Base-by-base conservation (phyloP, 2,113 vertebrate genomes). In the Gallinago undulata region DNA sequence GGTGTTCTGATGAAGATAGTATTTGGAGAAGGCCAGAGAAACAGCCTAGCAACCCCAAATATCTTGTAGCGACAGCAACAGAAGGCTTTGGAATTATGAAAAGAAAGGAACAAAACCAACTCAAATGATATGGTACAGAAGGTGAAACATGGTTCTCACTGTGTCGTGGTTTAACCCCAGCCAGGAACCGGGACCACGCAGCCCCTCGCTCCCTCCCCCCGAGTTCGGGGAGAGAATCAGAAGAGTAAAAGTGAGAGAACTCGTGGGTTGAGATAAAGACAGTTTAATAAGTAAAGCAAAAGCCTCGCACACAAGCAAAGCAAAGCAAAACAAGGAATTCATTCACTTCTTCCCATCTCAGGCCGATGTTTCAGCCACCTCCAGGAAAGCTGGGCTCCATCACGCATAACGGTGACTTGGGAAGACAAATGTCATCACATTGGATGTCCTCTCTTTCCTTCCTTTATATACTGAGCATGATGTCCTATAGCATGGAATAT, bases 1-100 rank as follows among this genome's bases (percentile, higher is more conserved):
- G 22, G 25, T 2, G 0, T 39, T 57, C 51, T 76, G 43, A 8
- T 19, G 57, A 68, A 68, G 30, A 19, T 1, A 11, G 7, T 11
- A 23, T 56, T 83, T 76, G 79, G n/a, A n/a, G 75, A 82, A 60
- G 37, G 57, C 23, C 35, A 33, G 37, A 80, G 45, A 31, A 64
- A 9, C 39, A 62, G 23, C 9, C 51, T 21, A 37, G 18, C 6
- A 51, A 16, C 33, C 62, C n/a, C 17, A 55, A 55, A 68, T 35
- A 3, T 0, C 0, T 45, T 63, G 35, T 21, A 75, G 33, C 11
- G 59, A 64, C 28, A 64, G 28, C 27, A 66, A 23, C 7, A 64
- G 41, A 39, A 37, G 3, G 3, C 12, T 4, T 55, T 27, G 23
- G 37, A 59, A 68, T 45, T 56, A 30, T 4, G 31, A 75, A 63